Base-by-base conservation (phyloP, 1,140 invertebrate species). In the Zaprionus tsacasi region DNA sequence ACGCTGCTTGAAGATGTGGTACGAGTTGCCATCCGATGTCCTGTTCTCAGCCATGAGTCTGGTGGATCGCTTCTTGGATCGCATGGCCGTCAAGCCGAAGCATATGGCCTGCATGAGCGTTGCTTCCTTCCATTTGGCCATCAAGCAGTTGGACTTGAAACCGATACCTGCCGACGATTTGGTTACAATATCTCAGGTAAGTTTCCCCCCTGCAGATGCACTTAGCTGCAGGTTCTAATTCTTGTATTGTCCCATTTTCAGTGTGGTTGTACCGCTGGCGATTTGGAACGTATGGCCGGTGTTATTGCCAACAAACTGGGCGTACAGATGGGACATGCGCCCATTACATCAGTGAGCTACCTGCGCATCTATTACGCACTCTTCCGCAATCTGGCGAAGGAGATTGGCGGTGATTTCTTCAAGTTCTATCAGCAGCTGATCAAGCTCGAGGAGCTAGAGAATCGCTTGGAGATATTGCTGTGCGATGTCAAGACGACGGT, bases 1-100 rank as follows among this genome's bases (percentile, higher is more conserved):
- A 79, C 94, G 96, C 67, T 97, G 96, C 91, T 93, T 97, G 43
- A 97, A 97, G 93, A 95, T 96, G 72, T 96, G 96, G 96, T 97
- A 96, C 89, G 96, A 97, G 89, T 92, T 96, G 80, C 95, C 96
- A 5, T 95, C 95, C 11, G 96, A 96, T 76, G 96, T 96, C 13
- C 94, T 97, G 70, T 95, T 97, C 91, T 94, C 95, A 68, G 96
- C 96, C 55, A 95, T 96, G 91, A 96, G 96, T 91, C 89, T 96
- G 66, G 96, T 97, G 91, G 96, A 97, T 91, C 94, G 96, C 77
- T 97, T 96, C 76, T 88, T 96, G 61, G 95, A 95, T 30, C 95
- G 95, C 82, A 96, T 96, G 95, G 95, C 95, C 91, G 95, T 95
- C 68, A 93, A 90, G 71, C 85, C 92, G 10, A 93, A 93, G 71